Evolutionary conservation across 2,797 vertebrate genomes (phyloP).

Genomic region (Pampus argenteus): DNA sequence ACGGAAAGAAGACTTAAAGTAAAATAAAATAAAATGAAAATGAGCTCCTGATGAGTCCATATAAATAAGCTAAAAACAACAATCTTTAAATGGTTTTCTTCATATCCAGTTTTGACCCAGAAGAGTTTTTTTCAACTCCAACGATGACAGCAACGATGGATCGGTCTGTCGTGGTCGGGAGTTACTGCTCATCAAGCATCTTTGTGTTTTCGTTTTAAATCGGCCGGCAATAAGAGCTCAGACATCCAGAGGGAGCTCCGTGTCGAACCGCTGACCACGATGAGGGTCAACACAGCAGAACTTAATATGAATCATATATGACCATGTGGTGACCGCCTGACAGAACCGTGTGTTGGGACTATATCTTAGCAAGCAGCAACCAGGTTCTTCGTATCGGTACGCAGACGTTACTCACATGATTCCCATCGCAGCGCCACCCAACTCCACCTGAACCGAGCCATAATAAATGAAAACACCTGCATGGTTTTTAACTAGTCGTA

Average conservation of each 20-base stretch:
- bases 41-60: not conserved
- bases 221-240: not conserved
- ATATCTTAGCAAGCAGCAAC: no score
- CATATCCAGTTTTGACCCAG: no score
- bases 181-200: no score
- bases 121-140: no score
- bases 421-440: no score
- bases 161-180: not conserved
- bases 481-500: not conserved
- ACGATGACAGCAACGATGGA: no score
- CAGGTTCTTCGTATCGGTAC: no score
- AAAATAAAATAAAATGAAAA: not conserved
- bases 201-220: no score
- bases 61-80: not conserved
- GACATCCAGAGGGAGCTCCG: not conserved
- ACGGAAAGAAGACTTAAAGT: conserved; percentile 4
- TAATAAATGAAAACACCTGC: not conserved
- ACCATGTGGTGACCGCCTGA: no score
- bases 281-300: not conserved
- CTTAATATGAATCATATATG: not conserved
- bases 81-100: not conserved
- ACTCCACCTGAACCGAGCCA: not conserved
- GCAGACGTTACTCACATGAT: no score
- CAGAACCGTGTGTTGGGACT: no score
- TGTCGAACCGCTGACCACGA: not conserved